Base-by-base conservation (phyloP, 2,113 vertebrate species). In the Chaetorhynchus papuensis region DNA sequence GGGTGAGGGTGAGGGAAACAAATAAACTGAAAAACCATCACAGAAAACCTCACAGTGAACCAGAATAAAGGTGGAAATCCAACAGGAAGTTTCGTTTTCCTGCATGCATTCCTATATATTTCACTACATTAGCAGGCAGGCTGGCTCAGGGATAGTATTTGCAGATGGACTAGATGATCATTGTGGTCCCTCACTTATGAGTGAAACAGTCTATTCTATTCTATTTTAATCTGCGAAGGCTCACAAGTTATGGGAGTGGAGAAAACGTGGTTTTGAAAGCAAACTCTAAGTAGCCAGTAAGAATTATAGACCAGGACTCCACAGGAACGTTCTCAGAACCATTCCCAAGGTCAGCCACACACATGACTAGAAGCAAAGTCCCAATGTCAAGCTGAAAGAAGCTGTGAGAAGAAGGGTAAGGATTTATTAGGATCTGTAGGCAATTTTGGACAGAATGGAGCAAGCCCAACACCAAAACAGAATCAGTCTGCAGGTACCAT, bases 1-100 rank as follows among this genome's bases (percentile, higher is more conserved):
- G 11, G 6, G 1, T 53, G 6, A 79, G 3, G 3, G 12, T 44
- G 31, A 2, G 3, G 3, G 2, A 15, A 64, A 31, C 13, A 66
- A 79, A 68, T 10, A 68, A 69, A 74, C 4, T 41, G 9, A 74
- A 90, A 23, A 64, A 10, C 2, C 28, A 6, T 30, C 28, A 27
- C 6, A 65, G 64, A 13, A 89, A 83, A 59, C 8, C 6, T 89
- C 39, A 47, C 2, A n/a, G 12, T 17, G 53, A 75, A 60, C 13
- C 44, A 80, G 41, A 90, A 88, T 15, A 18, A 54, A 86, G 7
- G 8, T 20, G 39, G 31, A 83, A 89, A 94, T 72, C 6, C 15
- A 47, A 23, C 9, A 65, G 14, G 44, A 75, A 88, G 4, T 7
- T 78, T 57, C 12, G 30, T 83, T 92, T 77, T 65, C 68, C 59